Evolutionary conservation across 2,113 vertebrate genomes (phyloP).

Genomic region (Rhizomys pruinosus): DNA sequence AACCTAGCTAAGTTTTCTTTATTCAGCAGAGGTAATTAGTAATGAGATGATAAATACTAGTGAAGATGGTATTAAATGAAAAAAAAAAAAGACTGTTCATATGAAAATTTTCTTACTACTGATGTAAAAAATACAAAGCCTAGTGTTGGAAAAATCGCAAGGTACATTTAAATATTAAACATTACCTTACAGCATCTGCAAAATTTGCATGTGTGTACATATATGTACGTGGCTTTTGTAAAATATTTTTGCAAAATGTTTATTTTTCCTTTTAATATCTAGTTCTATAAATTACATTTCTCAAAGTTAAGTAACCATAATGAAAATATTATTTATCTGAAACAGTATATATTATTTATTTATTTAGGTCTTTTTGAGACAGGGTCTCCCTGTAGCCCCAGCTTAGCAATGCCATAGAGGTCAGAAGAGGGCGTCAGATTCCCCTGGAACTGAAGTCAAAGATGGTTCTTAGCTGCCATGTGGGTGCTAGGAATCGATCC

Average conservation of each 20-base stretch:
- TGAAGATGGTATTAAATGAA: slow-evolving; percentile 14
- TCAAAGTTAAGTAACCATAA: slow-evolving; percentile 33
- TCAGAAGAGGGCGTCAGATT: no score
- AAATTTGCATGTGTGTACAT: neutral
- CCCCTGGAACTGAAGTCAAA: no score
- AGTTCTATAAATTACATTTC: neutral
- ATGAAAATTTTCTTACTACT: neutral
- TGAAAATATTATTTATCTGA: neutral
- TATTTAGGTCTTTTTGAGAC: no score
- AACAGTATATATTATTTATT: slow-evolving; percentile 42
- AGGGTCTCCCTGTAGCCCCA: no score
- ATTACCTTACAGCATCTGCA: neutral
- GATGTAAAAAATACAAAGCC: neutral
- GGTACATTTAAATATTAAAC: slow-evolving; percentile 11
- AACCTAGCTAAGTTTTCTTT: slow-evolving; percentile 16
- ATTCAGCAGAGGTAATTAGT: neutral
- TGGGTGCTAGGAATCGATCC: no score
- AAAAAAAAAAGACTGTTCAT: neutral
- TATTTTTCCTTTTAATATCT: slow-evolving; percentile 40
- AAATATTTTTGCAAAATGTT: neutral
- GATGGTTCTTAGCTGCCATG: no score
- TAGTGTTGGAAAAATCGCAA: neutral
- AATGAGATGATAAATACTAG: slow-evolving; percentile 12
- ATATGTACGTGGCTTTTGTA: neutral
- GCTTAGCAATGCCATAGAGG: no score